Evolutionary conservation across 1,140 invertebrate genomes (phyloP), one percentile per base, ranked within the genome.

Genomic region (Xylocopa sonorina): DNA sequence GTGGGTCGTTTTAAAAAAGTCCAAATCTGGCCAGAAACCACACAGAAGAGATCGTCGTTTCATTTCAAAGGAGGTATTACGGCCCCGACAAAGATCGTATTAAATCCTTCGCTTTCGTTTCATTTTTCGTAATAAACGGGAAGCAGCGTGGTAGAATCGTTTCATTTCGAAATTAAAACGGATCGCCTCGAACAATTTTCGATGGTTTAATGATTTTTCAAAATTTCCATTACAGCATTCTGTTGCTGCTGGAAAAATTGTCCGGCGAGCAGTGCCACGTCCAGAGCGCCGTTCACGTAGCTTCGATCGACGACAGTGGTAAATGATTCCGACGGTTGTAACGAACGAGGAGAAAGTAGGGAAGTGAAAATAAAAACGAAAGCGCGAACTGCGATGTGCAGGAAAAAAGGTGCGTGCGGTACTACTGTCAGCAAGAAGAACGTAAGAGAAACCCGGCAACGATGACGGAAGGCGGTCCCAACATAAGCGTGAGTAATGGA

Each of bases 391-490:
- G 75, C 75, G 32, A 78, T 78, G 75, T 71, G 75, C 67, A 71
- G 38, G 75, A 78, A 78, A 78, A 78, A 78, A 71, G 43, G 75
- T 71, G 75, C 32, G 55, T 21, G 75, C n/a, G n/a, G n/a, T 41
- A 38, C n/a, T 12, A 1, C 43, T 41, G 51, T 51, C 27, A 78
- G 57, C 32, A 71, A 68, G 74, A 76, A 58, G 46, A 48, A 71
- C 43, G 43, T 34, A 48, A 62, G 53, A 48, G 66, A 71, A 78
- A 78, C 43, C 18, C 32, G 53, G 27, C n/a, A 41, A 78, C 75
- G 67, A 78, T 78, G 66, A 78, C 66, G 66, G 75, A 71, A 77
- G 75, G 64, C 66, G 66, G 53, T 12, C 75, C 75, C 7, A 78
- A 69, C 55, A 71, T 62, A 78, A 71, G 41, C 57, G 75, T 78